These are phyloP conservation scores for Seladonia tumulorum DNA, from an alignment of 2,888 invertebrate species.

Conservation along the genomic window DNA sequence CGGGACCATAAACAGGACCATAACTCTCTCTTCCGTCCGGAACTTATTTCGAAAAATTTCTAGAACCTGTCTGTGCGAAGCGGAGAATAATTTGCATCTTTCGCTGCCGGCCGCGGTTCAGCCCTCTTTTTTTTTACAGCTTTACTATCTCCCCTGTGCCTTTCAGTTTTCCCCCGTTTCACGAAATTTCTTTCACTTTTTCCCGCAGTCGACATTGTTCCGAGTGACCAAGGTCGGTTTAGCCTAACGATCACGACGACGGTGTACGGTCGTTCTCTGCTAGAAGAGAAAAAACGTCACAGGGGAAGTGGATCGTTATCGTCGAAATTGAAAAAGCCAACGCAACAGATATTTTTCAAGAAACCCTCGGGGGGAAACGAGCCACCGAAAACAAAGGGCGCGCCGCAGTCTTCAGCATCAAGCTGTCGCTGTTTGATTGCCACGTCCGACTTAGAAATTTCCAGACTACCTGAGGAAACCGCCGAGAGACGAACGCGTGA, in stretches of 20 bases:
- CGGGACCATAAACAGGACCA: neutral
- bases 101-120: neutral
- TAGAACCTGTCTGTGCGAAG: neutral
- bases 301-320: neutral
- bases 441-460: constrained; percentile 9
- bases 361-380: neutral
- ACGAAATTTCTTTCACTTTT: neutral
- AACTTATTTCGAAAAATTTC: neutral
- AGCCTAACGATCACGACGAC: neutral
- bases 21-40: neutral
- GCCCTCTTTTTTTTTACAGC: neutral
- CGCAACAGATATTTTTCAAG: neutral
- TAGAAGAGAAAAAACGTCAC: neutral
- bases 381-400: neutral
- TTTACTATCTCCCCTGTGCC: neutral
- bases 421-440: constrained; percentile 17
- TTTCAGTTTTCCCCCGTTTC: neutral
- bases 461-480: neutral
- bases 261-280: neutral
- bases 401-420: neutral
- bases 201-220: neutral
- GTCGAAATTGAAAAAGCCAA: neutral
- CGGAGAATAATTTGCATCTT: neutral
- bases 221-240: neutral
- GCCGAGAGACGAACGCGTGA: constrained; percentile 9